Evolutionary conservation across 2,113 vertebrate species (phyloP).

Genomic region (Upupa epops): DNA sequence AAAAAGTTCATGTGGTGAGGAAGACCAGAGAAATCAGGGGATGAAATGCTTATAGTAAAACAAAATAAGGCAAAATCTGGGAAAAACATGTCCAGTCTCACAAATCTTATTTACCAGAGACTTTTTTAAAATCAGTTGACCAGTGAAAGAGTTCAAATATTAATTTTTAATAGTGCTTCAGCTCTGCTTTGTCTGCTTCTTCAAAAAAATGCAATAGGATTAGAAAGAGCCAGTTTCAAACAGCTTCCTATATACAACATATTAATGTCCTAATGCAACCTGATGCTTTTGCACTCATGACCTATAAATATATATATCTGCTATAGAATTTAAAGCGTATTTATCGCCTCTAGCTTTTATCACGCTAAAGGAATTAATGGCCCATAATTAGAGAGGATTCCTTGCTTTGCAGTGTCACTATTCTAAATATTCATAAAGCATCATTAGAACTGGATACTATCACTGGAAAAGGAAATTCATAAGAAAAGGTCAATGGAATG

Average conservation of each 20-base stretch:
- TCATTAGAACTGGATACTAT: background rate
- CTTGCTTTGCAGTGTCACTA: background rate
- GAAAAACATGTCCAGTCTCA: background rate
- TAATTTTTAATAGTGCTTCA: background rate
- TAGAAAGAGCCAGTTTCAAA: background rate
- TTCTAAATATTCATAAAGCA: background rate
- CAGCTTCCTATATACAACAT: background rate
- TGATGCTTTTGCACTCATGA: background rate
- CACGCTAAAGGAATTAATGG: background rate
- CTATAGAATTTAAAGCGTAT: background rate
- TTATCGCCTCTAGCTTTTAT: background rate
- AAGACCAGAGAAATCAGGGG: constrained; percentile 55
- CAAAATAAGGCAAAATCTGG: constrained; percentile 14
- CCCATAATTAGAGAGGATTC: background rate
- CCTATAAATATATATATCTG: background rate
- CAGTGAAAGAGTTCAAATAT: background rate
- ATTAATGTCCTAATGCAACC: background rate
- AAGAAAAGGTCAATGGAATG: background rate
- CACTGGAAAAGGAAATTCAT: background rate
- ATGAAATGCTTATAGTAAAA: constrained; percentile 44
- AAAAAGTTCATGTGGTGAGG: constrained; percentile 72
- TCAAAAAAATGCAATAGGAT: background rate
- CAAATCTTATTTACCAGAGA: constrained; percentile 58
- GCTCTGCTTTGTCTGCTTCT: background rate
- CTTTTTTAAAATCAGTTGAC: constrained; percentile 13